A percentile compares a stretch with the other conserved stretches of the same genome.
Evolutionary conservation across 2,113 vertebrate species (phyloP).

Genomic region (Tragelaphus strepsiceros): DNA sequence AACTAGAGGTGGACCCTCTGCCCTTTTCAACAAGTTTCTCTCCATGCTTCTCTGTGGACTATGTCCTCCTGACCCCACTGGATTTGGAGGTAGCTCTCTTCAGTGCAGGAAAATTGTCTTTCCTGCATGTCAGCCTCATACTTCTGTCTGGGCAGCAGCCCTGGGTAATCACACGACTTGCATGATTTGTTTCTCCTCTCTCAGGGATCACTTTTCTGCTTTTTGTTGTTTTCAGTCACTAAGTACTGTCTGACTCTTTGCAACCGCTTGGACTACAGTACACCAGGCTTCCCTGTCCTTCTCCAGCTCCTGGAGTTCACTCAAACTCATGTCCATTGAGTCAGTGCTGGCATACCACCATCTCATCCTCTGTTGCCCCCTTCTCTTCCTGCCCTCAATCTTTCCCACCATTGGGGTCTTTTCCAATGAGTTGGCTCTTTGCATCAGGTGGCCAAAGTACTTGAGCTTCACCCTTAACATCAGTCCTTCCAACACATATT

Average conservation of each 20-base stretch:
- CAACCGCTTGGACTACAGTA: not conserved
- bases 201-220: not conserved
- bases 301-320: not conserved
- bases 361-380: not conserved
- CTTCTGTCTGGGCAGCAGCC: not conserved
- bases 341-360: not conserved
- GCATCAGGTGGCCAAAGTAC: not conserved
- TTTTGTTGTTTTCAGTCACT: not conserved
- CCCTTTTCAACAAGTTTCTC: not conserved
- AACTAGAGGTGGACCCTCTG: not conserved
- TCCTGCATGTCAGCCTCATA: not conserved
- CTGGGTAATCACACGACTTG: rapidly evolving
- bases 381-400: not conserved
- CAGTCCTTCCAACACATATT: not conserved
- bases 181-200: not conserved
- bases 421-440: not conserved
- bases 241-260: not conserved
- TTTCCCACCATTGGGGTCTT: not conserved
- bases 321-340: not conserved
- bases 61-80: not conserved
- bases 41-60: not conserved
- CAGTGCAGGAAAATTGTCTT: not conserved
- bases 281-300: not conserved
- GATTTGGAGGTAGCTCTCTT: not conserved
- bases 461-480: not conserved